Base-by-base conservation (phyloP, 2,113 vertebrate genomes). In the Perca fluviatilis region DNA sequence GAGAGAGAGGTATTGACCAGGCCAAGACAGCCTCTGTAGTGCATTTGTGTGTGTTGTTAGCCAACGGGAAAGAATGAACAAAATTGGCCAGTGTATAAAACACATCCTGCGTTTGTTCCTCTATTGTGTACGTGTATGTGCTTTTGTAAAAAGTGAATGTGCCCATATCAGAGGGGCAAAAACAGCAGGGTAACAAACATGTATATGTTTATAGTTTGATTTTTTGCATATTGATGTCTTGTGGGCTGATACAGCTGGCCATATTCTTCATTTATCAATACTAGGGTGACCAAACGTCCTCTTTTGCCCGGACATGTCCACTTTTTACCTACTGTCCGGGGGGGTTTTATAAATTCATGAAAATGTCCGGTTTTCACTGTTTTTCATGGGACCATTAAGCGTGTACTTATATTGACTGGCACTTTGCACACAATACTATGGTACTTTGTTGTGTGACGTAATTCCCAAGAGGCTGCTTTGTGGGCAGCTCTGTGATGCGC, bases 1-100 rank as follows among this genome's bases (percentile, higher is more conserved):
- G 89, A 91, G 85, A 74, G 89, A 89, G 83, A 68, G 82, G 83
- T 93, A 94, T 93, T 94, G 94, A 94, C 91, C 90, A 62, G 82
- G 49, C 87, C 75, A 54, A 79, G 80, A 88, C 74, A 80, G 84
- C 81, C 74, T 84, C 85, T 2, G 46, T 71, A 77, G 61, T 85
- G 82, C 77, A 81, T 85, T 80, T 76, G 65, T 79, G 76, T 74
- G 57, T 67, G 80, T 72, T 79, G 78, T 77, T 77, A 88, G 72
- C 82, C 61, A 81, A 78, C 50, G 46, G 79, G 49, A 85, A 15
- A 83, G 73, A 86, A 86, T 72, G 71, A 88, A 74, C 49, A 66
- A 75, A 87, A 47, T 1, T 18, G 62, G 75, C 61, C 56, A 50
- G 15, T 15, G 61, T 56, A 61, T 80, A 47, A 53, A 72, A 86